phyloP scores from a whole-genome alignment of 2,888 invertebrate genomes.

The Rhingia rostrata region DNA sequence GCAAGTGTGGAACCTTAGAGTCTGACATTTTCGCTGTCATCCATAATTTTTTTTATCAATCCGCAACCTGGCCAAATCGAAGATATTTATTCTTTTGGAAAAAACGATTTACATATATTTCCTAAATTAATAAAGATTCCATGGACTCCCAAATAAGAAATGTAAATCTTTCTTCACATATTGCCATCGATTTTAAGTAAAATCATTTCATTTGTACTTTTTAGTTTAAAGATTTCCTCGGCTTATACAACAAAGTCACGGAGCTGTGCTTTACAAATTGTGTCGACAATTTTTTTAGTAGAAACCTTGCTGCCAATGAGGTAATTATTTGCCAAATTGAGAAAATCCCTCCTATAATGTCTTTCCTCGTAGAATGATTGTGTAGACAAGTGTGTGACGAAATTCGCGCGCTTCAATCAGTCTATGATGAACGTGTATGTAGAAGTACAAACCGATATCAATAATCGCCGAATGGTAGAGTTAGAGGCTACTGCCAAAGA shows the following conservation, averaged over 20 bases:
- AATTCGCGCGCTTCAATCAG: constrained; percentile 82
- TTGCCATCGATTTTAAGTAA: neutral
- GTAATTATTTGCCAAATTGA: constrained; percentile 73
- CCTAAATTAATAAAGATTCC: constrained; percentile 22
- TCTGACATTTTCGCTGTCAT: constrained; percentile 24
- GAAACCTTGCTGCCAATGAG: constrained; percentile 78
- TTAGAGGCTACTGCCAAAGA: constrained; percentile 78
- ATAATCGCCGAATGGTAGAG: constrained; percentile 80
- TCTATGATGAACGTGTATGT: constrained; percentile 82
- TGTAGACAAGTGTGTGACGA: constrained; percentile 81
- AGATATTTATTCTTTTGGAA: neutral
- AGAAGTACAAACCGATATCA: constrained; percentile 81
- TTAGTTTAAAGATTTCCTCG: constrained; percentile 82
- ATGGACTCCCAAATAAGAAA: constrained; percentile 66
- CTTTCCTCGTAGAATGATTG: constrained; percentile 77
- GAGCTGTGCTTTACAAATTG: constrained; percentile 82
- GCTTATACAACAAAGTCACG: constrained; percentile 82
- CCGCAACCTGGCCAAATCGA: neutral
- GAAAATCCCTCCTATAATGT: neutral
- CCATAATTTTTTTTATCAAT: constrained; percentile 11
- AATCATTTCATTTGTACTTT: constrained; percentile 18
- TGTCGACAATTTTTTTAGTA: constrained; percentile 80
- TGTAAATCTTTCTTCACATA: constrained; percentile 7
- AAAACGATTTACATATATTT: constrained; percentile 10
- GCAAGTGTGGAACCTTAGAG: neutral